Percentiles rank a stretch among this genome's conserved stretches.
phyloP scores from a whole-genome alignment of 2,113 vertebrate species.

The Eublepharis macularius region DNA sequence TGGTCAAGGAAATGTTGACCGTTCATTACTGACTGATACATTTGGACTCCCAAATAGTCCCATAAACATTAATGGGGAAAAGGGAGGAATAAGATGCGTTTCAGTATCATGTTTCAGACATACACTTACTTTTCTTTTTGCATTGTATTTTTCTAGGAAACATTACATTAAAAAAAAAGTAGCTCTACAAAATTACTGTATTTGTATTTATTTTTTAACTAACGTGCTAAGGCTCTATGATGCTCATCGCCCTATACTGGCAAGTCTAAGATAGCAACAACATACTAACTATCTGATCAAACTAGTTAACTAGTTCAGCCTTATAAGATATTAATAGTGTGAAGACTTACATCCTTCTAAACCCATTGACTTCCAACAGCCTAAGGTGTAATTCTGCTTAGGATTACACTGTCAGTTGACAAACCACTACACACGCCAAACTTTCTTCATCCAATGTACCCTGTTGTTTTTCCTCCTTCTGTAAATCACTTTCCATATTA shows the following conservation, averaged over 20 bases:
- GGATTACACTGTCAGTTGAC: too few species aligned
- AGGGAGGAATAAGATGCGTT: not conserved
- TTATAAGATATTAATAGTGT: too few species aligned
- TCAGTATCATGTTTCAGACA: not conserved
- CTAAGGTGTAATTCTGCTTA: too few species aligned
- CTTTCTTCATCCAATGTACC: too few species aligned
- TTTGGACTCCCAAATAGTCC: fast-evolving
- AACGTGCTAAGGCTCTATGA: constrained; percentile 38
- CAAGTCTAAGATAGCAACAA: too few species aligned
- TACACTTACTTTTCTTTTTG: not conserved
- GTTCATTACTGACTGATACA: not conserved
- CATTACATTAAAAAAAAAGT: not conserved
- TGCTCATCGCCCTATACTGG: constrained; percentile 45
- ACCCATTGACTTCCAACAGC: too few species aligned
- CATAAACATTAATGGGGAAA: not conserved
- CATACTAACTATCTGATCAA: too few species aligned
- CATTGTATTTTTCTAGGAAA: not conserved
- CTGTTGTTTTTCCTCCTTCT: too few species aligned
- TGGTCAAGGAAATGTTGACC: not conserved
- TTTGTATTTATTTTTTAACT: not conserved
- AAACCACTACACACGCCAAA: too few species aligned
- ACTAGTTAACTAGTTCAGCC: too few species aligned
- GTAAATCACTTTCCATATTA: too few species aligned
- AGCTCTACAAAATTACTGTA: not conserved
- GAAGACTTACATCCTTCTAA: too few species aligned